phyloP scores from a whole-genome alignment of 2,888 invertebrate genomes.

The Parthenolecanium corni region DNA sequence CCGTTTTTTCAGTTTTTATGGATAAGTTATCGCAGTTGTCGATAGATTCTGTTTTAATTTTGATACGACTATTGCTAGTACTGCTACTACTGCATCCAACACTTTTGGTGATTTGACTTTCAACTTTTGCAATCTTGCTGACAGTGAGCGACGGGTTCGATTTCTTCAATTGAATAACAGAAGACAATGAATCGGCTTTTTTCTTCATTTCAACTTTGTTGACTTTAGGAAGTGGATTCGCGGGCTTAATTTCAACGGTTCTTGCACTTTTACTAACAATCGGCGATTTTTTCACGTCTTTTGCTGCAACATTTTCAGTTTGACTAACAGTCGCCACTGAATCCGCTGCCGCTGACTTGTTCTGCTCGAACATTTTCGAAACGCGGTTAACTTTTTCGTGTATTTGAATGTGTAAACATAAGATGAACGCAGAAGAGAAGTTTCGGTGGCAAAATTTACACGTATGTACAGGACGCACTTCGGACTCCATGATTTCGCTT shows the following conservation, averaged over 20 bases:
- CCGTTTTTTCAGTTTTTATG: neutral
- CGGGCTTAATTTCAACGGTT: neutral
- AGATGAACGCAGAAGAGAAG: constrained; percentile 17
- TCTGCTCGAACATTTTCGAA: neutral
- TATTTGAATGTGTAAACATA: constrained; percentile 15
- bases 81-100: no score
- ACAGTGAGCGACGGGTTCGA: no score
- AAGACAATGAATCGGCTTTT: neutral
- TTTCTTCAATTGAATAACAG: no score
- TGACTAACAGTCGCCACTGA: neutral
- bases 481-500: neutral
- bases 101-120: no score
- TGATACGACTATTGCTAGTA: neutral
- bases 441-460: constrained; percentile 20
- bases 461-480: constrained; percentile 3
- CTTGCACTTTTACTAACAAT: neutral
- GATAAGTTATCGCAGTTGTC: neutral
- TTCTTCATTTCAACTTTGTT: neutral
- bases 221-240: no score
- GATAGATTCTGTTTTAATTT: neutral
- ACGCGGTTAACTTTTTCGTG: constrained; percentile 15
- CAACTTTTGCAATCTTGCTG: no score
- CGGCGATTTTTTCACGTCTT: neutral
- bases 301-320: neutral
- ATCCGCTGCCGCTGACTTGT: neutral